Evolutionary conservation across 2,113 vertebrate genomes (phyloP).

Genomic region (Syngnathus floridae): DNA sequence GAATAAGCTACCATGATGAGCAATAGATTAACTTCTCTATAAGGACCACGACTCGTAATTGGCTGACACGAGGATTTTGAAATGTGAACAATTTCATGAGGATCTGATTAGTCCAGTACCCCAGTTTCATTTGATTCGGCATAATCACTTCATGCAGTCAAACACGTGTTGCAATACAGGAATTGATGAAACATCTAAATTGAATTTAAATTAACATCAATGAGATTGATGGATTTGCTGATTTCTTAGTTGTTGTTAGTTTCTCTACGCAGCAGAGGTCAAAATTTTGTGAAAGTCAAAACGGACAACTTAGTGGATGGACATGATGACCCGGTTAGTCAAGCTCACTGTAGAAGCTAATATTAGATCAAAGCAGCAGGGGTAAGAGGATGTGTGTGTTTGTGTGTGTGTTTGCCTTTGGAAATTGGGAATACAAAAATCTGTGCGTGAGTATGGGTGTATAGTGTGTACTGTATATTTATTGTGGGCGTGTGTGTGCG

Average conservation of each 20-base stretch:
- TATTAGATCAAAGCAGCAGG: constrained; percentile 48
- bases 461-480: too few species aligned
- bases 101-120: too few species aligned
- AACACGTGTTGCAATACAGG: too few species aligned
- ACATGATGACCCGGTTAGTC: constrained; percentile 58
- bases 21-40: too few species aligned
- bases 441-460: constrained; percentile 40
- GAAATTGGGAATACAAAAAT: neutral
- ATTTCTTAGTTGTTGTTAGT: neutral
- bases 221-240: neutral
- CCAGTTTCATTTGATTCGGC: too few species aligned
- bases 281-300: constrained; percentile 64
- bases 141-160: too few species aligned
- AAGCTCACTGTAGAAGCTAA: constrained; percentile 42
- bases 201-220: neutral
- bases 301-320: neutral
- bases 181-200: neutral
- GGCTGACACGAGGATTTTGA: too few species aligned
- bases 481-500: neutral
- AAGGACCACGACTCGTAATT: too few species aligned
- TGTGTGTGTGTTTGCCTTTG: constrained; percentile 31
- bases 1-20: too few species aligned
- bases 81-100: too few species aligned
- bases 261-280: constrained; percentile 17
- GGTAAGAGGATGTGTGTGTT: constrained; percentile 20